Base-by-base conservation (phyloP, 2,797 vertebrate species). In the Gephyroberyx darwinii region DNA sequence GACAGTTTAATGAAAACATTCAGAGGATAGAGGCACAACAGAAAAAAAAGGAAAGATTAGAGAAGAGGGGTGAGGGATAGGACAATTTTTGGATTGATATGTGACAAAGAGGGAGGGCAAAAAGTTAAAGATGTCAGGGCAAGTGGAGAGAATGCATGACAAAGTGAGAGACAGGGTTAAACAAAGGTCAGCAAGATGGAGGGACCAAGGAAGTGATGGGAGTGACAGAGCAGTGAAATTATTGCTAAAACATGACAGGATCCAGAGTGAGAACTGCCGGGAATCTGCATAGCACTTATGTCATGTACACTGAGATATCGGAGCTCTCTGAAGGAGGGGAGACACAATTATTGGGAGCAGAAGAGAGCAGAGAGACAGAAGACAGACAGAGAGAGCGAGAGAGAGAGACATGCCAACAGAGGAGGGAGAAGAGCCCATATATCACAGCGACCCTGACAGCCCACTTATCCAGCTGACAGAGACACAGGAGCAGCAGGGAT, bases 391-490 rank as follows among this genome's bases (percentile, higher is more conserved):
- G 58, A 64, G 41, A 64, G 12, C 61, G 30, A 60, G 37, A 69
- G 61, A 69, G 57, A 77, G 13, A 62, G 47, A 37, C 1, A 26
- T 26, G 66, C 35, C 79, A 67, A 35, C 31, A 33, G 35, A 37
- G 61, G 30, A 71, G 19, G 61, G 57, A 74, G 62, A 9, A 37
- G 54, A 78, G 78, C 74, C 61, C 50, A 91, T 91, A 80, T 71
- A 91, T 91, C 87, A 87, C 76, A 72, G 66, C 39, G 39, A 53
- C 69, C 84, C 77, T 86, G 85, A 90, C 89, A 88, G 85, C 71
- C 81, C 83, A 88, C 85, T 87, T 88, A 90, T 87, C 84, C 80
- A 71, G 73, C 87, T 84, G 88, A 88, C 84, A 81, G 77, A 86
- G 86, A 88, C 64, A 85, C 75, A 62, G 75, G 63, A 88, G 75